phyloP scores from a whole-genome alignment of 2,888 invertebrate genomes.

The Drosophila robusta region DNA sequence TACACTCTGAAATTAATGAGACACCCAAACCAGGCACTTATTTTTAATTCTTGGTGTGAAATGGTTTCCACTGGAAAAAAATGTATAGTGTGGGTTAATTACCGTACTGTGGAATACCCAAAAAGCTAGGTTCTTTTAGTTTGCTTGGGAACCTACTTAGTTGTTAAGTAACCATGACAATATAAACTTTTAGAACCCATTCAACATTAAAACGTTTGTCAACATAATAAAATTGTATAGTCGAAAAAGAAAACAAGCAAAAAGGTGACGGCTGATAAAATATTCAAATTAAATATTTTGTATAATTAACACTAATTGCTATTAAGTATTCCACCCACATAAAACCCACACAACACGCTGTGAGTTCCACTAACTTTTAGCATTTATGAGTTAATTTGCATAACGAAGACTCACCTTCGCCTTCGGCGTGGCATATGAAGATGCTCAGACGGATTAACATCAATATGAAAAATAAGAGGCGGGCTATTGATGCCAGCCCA shows the following conservation, averaged over 20 bases:
- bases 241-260: not conserved
- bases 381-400: conserved; percentile 64
- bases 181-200: not conserved
- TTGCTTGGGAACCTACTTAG: no score
- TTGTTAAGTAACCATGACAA: no score
- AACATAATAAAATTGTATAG: conserved; percentile 22
- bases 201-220: not conserved
- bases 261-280: conserved; percentile 3
- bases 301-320: conserved; percentile 45
- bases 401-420: conserved; percentile 63
- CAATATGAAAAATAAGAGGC: conserved; percentile 30
- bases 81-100: conserved; percentile 9
- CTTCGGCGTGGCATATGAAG: conserved; percentile 44
- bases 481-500: conserved; percentile 21
- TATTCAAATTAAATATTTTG: conserved; percentile 12
- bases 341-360: conserved; percentile 35
- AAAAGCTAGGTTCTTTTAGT: no score
- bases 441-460: conserved; percentile 72
- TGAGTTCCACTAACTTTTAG: conserved; percentile 62
- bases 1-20: not conserved
- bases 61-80: not conserved
- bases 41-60: conserved; percentile 16
- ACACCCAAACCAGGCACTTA: not conserved
- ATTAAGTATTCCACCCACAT: conserved; percentile 49
- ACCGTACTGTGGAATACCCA: not conserved